A percentile compares a stretch with the other conserved stretches of the same genome.
phyloP scores from a whole-genome alignment of 2,888 invertebrate genomes.

The Andrena dorsata region DNA sequence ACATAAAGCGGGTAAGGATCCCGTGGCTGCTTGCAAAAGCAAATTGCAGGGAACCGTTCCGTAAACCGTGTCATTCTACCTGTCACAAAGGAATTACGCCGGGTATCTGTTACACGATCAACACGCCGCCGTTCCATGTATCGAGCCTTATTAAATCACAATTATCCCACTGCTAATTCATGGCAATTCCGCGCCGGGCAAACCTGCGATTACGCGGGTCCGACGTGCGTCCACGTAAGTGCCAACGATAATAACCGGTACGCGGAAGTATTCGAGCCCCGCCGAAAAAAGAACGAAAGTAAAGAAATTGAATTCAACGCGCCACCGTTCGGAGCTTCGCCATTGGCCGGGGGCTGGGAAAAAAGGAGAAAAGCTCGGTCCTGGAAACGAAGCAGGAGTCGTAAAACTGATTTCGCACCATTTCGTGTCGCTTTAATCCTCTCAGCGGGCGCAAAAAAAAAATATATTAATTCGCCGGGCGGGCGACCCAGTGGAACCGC shows the following conservation, averaged over 20 bases:
- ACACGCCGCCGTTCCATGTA: constrained; percentile 3
- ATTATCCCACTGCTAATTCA: constrained; percentile 26
- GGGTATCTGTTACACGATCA: constrained; percentile 28
- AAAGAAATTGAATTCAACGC: constrained; percentile 4
- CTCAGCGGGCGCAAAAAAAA: constrained; percentile 13
- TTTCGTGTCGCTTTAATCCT: constrained; percentile 24
- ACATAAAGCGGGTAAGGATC: constrained; percentile 40
- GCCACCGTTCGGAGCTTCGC: background rate
- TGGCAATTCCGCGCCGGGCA: background rate
- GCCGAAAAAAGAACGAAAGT: background rate
- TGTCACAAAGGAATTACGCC: constrained; percentile 23
- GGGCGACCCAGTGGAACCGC: constrained; percentile 13
- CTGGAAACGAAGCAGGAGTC: constrained; percentile 13
- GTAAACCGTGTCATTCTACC: constrained; percentile 10
- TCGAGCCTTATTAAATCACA: constrained; percentile 46
- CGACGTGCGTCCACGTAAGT: background rate
- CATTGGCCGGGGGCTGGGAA: background rate
- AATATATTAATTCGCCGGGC: constrained; percentile 33
- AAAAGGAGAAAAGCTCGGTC: background rate
- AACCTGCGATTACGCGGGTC: background rate
- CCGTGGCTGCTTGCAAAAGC: constrained; percentile 13
- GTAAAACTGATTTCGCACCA: constrained; percentile 39
- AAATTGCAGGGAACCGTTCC: constrained; percentile 5
- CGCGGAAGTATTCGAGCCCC: background rate
- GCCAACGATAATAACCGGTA: background rate